Evolutionary conservation across 2,113 vertebrate species (phyloP).

Genomic region (Macheiramphus alcinus): DNA sequence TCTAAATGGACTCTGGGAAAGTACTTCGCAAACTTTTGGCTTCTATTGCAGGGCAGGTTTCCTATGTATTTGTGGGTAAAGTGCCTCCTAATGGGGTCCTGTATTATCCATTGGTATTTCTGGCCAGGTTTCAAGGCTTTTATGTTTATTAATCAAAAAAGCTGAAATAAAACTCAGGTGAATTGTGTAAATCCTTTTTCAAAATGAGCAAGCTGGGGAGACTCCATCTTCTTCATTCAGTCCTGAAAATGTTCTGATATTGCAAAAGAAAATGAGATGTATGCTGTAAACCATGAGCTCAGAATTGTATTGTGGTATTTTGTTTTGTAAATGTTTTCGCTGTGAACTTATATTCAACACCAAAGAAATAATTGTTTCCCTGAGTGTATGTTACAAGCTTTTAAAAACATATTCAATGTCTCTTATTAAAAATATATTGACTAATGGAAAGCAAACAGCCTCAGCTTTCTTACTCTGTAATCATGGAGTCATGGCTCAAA

Average conservation of each 20-base stretch:
- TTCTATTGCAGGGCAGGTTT: neutral
- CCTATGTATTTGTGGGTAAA: conserved; percentile 2
- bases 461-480: neutral
- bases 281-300: neutral
- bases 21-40: conserved; percentile 52
- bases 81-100: neutral
- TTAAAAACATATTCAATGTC: neutral
- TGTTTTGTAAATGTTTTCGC: neutral
- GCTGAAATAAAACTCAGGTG: neutral
- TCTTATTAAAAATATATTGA: neutral
- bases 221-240: neutral
- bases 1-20: conserved; percentile 63
- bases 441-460: neutral
- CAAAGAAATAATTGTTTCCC: neutral
- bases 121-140: neutral
- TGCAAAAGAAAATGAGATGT: neutral
- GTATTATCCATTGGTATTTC: neutral
- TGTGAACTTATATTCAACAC: neutral
- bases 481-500: neutral
- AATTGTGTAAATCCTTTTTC: neutral
- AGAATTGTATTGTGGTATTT: neutral
- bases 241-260: neutral
- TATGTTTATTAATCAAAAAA: neutral
- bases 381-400: neutral
- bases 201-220: neutral